Evolutionary conservation across 2,797 vertebrate species (phyloP).

Genomic region (Glossophaga mutica): DNA sequence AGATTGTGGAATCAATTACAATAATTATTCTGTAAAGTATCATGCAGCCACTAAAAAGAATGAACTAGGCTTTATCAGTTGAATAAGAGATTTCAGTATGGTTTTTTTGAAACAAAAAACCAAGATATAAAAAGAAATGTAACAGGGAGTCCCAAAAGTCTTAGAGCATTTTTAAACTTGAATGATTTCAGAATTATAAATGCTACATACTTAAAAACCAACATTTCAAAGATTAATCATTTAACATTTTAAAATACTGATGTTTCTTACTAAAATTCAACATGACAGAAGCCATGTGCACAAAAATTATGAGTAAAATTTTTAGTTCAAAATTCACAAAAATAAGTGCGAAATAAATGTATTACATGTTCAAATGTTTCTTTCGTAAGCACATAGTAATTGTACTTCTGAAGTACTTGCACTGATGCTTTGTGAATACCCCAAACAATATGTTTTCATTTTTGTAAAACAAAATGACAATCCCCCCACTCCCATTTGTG

Average conservation of each 20-base stretch:
- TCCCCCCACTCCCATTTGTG: neutral
- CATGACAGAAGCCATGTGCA: neutral
- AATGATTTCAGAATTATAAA: conserved; percentile 24
- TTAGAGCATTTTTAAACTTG: conserved; percentile 30
- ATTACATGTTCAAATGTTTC: neutral
- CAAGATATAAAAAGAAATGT: neutral
- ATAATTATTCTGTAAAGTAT: neutral
- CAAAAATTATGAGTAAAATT: conserved; percentile 17
- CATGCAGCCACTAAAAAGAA: neutral
- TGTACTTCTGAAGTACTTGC: neutral
- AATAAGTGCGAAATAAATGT: neutral
- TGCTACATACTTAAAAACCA: neutral
- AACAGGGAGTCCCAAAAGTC: neutral
- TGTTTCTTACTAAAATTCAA: conserved; percentile 18
- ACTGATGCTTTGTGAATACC: neutral
- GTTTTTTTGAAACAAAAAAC: neutral
- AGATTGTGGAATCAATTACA: neutral
- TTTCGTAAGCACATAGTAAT: neutral
- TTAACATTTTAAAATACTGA: neutral
- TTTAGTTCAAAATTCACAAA: conserved; percentile 23
- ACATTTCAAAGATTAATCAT: neutral
- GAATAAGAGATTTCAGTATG: neutral
- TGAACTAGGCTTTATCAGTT: neutral
- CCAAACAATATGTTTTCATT: neutral
- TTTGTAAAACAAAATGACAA: neutral